These are phyloP conservation scores for Carassius carassius DNA, from an alignment of 2,113 vertebrate genomes.

Conservation along the genomic window DNA sequence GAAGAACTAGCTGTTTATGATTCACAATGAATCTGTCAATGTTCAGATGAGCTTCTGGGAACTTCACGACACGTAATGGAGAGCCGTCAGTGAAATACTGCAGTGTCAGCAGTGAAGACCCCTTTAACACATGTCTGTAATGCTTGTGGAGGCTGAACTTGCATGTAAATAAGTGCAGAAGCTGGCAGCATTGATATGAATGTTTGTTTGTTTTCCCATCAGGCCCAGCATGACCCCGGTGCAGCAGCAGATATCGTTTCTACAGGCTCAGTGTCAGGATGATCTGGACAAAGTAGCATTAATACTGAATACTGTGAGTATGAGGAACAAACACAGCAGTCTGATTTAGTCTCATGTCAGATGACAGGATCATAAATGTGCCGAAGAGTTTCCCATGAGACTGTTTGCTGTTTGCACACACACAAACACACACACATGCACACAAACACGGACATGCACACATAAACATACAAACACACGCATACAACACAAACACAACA, in stretches of 20 bases:
- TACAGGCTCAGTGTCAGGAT: conserved; percentile 70
- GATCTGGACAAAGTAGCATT: conserved; percentile 65
- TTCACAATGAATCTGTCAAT: background rate
- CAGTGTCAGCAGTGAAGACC: background rate
- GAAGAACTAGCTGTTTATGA: background rate
- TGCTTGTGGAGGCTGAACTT: background rate
- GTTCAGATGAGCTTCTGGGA: background rate
- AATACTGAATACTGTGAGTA: conserved; percentile 70
- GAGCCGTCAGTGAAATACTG: background rate
- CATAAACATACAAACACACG: too few relatives aligned
- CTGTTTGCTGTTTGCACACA: background rate
- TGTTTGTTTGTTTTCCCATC: background rate
- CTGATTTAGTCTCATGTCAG: background rate
- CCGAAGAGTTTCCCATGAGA: background rate
- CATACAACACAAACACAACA: background rate
- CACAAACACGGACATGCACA: too few relatives aligned
- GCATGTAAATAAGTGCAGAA: background rate
- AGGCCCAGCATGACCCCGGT: conserved; percentile 21
- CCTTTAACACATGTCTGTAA: background rate
- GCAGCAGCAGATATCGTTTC: conserved; percentile 60
- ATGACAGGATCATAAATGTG: background rate
- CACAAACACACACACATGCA: background rate
- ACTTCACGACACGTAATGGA: background rate
- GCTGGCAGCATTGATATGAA: background rate
- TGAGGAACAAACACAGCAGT: background rate